phyloP scores from a whole-genome alignment of 2,797 vertebrate species.

The Pipistrellus kuhlii region DNA sequence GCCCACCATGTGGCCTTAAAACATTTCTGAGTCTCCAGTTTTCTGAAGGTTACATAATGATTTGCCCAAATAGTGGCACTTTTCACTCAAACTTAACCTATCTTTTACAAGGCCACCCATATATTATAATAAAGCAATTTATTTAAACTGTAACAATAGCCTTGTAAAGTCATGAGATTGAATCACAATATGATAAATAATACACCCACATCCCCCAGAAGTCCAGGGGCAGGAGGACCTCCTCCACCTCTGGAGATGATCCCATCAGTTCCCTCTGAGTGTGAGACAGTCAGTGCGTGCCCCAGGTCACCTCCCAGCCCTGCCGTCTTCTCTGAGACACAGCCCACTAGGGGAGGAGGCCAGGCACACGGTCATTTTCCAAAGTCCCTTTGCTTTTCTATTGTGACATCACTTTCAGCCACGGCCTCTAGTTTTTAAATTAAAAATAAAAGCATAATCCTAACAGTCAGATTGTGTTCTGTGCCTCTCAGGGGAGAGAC shows the following conservation, averaged over 20 bases:
- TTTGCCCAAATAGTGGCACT: background rate
- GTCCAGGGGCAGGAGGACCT: rapidly evolving
- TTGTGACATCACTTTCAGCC: rapidly evolving
- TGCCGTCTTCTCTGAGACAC: background rate
- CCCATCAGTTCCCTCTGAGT: rapidly evolving
- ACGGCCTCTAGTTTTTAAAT: background rate
- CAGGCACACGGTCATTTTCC: rapidly evolving
- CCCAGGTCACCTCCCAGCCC: background rate
- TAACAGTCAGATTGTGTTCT: background rate
- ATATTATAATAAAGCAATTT: rapidly evolving
- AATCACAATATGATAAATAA: rapidly evolving
- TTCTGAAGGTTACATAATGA: rapidly evolving
- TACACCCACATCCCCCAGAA: rapidly evolving
- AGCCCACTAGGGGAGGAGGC: background rate
- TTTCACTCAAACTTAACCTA: background rate
- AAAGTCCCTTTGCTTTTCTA: background rate
- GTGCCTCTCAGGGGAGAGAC: background rate
- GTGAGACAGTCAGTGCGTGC: rapidly evolving
- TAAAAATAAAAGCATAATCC: background rate
- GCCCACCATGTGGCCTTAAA: background rate
- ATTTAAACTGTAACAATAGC: background rate
- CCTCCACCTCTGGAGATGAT: rapidly evolving
- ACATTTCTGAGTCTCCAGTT: background rate
- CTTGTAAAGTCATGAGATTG: background rate
- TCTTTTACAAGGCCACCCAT: background rate